phyloP scores from a whole-genome alignment of 2,113 vertebrate genomes.

The Vicugna pacos region DNA sequence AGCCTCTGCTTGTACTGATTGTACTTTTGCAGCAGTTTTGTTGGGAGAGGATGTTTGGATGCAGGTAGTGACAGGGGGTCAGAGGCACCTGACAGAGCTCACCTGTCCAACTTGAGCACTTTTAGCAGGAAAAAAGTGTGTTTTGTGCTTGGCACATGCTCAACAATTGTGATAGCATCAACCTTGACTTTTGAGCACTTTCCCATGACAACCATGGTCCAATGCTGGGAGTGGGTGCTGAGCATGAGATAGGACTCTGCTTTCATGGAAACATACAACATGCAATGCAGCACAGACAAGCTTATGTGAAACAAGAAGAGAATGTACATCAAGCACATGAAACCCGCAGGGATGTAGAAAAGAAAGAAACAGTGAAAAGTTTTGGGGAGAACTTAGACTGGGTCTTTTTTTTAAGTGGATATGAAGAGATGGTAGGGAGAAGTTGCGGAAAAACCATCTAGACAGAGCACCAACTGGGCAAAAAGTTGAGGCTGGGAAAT shows the following conservation, averaged over 20 bases:
- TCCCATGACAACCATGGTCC: background rate
- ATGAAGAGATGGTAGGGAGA: background rate
- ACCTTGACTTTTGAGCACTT: background rate
- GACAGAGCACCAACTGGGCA: rapidly evolving
- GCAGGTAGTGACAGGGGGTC: background rate
- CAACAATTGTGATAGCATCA: too few species aligned
- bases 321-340: background rate
- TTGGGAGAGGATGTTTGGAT: background rate
- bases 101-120: too few species aligned
- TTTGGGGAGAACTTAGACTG: background rate
- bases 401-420: background rate
- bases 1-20: background rate
- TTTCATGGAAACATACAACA: background rate
- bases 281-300: too few species aligned
- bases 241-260: background rate
- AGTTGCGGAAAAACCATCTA: background rate
- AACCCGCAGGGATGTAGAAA: background rate
- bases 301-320: background rate
- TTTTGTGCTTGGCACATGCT: background rate
- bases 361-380: background rate
- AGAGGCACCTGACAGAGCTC: background rate
- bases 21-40: background rate
- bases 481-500: background rate
- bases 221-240: background rate
- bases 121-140: background rate